Conservation (phyloP, 2,797 vertebrate species). For the Macrochelys suwanniensis region DNA sequence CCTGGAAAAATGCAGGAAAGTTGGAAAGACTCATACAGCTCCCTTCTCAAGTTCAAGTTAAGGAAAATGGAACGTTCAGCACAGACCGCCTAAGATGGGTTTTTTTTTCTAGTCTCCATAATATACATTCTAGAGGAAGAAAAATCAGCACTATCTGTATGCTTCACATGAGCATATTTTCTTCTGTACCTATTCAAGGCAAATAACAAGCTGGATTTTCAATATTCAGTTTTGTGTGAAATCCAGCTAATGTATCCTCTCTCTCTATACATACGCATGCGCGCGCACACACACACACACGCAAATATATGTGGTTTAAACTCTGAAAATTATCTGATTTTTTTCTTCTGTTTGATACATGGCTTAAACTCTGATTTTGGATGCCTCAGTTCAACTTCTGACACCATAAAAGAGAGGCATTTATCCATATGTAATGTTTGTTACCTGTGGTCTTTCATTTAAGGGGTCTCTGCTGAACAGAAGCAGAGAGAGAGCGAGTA, state of each 20-base stretch:
- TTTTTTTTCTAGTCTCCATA: background rate
- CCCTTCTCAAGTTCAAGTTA: slow-evolving; percentile 18
- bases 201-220: background rate
- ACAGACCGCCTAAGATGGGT: background rate
- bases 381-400: background rate
- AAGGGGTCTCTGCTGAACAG: background rate
- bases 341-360: too few species aligned
- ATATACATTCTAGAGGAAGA: background rate
- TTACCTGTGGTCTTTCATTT: background rate
- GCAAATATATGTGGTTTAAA: background rate
- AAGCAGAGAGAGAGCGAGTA: background rate
- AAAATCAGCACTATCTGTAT: background rate
- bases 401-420: background rate
- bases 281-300: background rate
- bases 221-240: background rate
- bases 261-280: background rate
- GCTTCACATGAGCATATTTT: background rate
- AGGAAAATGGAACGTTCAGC: background rate
- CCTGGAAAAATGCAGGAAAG: slow-evolving; percentile 47
- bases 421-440: background rate
- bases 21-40: background rate
- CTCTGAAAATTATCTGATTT: background rate
- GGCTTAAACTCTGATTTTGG: background rate
- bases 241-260: background rate
- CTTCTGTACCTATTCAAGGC: background rate